Evolutionary conservation across 2,888 invertebrate genomes (phyloP).

Genomic region (Charanyca ferruginea): DNA sequence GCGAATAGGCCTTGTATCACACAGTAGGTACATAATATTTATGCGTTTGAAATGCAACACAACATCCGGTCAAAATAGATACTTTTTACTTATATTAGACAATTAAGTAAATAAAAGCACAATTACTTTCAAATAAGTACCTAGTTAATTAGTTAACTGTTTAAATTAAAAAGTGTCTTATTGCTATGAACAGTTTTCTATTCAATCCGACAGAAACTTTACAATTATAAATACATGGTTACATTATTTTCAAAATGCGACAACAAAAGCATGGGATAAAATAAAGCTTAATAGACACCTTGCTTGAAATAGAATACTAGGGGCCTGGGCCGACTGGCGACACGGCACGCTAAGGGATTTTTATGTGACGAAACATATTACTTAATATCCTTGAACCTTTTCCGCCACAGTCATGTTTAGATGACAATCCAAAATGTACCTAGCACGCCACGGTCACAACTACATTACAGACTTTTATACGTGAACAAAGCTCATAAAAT

Average conservation of each 20-base stretch:
- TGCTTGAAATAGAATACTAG: constrained; percentile 41
- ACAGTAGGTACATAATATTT: too few species aligned
- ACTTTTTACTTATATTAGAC: neutral
- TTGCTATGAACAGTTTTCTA: neutral
- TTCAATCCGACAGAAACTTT: constrained; percentile 36
- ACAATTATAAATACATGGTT: constrained; percentile 30
- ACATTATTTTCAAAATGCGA: constrained; percentile 39
- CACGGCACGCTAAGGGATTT: too few species aligned
- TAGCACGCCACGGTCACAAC: too few species aligned
- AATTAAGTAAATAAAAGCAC: neutral
- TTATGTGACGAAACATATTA: too few species aligned
- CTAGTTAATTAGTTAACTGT: neutral
- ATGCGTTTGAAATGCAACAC: too few species aligned
- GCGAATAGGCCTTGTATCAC: neutral
- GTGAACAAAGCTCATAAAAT: too few species aligned
- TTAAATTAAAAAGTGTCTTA: neutral
- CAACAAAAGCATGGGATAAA: constrained; percentile 54
- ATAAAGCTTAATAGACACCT: constrained; percentile 51
- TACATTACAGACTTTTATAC: too few species aligned
- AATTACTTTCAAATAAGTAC: neutral
- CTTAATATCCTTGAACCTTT: too few species aligned
- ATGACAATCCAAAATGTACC: too few species aligned
- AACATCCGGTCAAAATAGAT: neutral
- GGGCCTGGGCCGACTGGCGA: too few species aligned
- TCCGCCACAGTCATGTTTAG: too few species aligned